Evolutionary conservation across 2,113 vertebrate species (phyloP).

Genomic region (Terrapene triunguis): DNA sequence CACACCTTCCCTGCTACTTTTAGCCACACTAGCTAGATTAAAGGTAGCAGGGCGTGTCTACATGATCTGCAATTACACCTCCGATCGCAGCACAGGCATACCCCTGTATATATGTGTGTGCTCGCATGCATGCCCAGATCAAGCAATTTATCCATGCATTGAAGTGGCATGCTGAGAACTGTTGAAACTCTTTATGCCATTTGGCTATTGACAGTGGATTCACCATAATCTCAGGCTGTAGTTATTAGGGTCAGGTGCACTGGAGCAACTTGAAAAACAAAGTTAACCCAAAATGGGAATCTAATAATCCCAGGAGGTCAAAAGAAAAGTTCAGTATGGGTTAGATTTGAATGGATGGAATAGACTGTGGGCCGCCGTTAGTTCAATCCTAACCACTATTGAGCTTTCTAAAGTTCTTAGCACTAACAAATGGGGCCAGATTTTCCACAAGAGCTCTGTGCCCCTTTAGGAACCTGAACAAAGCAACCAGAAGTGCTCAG

Average conservation of each 20-base stretch:
- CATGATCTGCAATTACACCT: no score
- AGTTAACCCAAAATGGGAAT: background rate
- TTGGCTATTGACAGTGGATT: background rate
- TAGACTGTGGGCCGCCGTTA: background rate
- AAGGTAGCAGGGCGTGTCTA: no score
- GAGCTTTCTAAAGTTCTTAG: background rate
- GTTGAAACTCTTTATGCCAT: background rate
- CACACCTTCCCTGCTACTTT: background rate
- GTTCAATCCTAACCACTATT: background rate
- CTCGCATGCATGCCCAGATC: no score
- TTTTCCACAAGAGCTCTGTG: background rate
- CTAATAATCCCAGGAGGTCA: background rate
- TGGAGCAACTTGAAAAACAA: background rate
- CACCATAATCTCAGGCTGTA: background rate
- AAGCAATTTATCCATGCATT: background rate
- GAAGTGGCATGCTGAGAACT: background rate
- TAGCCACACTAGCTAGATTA: no score
- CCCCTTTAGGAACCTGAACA: background rate
- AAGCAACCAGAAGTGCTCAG: fast-evolving
- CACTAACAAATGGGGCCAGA: background rate
- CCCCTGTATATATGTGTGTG: no score
- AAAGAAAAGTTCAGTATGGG: background rate
- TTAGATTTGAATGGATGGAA: background rate
- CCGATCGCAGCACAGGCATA: no score
- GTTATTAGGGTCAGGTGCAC: background rate